Evolutionary conservation across 2,113 vertebrate species (phyloP), one percentile per base, ranked within the genome.

Genomic region (Rhynchomys soricoides): DNA sequence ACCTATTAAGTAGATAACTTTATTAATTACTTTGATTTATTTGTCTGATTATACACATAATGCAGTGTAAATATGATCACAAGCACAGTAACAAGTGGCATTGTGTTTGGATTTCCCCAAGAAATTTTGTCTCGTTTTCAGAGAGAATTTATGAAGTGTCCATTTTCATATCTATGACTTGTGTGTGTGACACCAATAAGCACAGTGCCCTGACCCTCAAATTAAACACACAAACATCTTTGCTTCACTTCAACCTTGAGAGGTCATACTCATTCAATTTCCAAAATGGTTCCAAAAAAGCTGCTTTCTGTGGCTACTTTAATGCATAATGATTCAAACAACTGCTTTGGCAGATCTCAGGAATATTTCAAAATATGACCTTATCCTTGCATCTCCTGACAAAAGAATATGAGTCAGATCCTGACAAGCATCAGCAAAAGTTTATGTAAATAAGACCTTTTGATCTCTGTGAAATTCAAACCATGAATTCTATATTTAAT

Each of bases 361-460:
- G 8, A 96, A 96, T 93, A 75, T 70, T 91, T 96, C 68, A 92
- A 96, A 96, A 87, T 94, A 71, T 94, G 68, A 95, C 77, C 79
- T 81, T 70, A 95, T 73, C 93, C 86, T 92, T 94, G 71, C 26
- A 21, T 97, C 89, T 48, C 78, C 34, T 52, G 93, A 70, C 75
- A 96, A 89, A 94, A 96, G 55, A 92, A 75, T 89, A 89, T 86
- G 59, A 91, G 59, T 85, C 82, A 96, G 5, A 83, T 90, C 9
- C 82, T 59, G 22, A 89, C 81, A 92, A 74, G 90, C 93, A 96
- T 83, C 57, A 94, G 34, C 93, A 59, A 87, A 94, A 79, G 89
- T 92, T 13, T 95, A 95, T 91, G 68, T 86, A 97, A 92, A 96
- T 89, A 96, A 97, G n/a, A 75, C 29, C 4, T 95, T 90, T 97